These are phyloP conservation scores for Oscheius sp. DNA, from an alignment of 2,888 invertebrate species.

Conservation along the genomic window DNA sequence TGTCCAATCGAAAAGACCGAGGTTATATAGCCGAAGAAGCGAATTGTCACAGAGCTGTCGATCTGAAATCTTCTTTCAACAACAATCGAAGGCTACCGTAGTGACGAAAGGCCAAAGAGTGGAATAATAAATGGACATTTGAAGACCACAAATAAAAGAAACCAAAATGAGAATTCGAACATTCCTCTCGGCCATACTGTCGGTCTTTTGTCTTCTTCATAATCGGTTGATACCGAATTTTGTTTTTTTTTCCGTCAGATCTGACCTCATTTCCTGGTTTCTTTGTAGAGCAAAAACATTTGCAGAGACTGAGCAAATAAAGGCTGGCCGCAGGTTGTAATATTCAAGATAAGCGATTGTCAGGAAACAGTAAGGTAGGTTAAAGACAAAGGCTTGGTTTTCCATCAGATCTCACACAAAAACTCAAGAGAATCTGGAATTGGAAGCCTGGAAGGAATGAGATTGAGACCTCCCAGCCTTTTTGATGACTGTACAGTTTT, in stretches of 20 bases:
- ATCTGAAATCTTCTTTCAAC: neutral
- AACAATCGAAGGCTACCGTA: neutral
- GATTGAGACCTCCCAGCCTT: too few relatives aligned
- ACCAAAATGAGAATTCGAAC: neutral
- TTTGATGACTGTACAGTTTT: too few relatives aligned
- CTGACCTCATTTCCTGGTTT: neutral
- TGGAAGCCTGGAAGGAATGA: too few relatives aligned
- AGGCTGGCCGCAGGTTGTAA: too few relatives aligned
- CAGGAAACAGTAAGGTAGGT: too few relatives aligned
- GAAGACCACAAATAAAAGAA: slow-evolving; percentile 6
- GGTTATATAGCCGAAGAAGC: slow-evolving; percentile 19
- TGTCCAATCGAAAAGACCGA: slow-evolving; percentile 15
- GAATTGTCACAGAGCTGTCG: neutral
- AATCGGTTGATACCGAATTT: neutral
- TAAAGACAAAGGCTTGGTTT: too few relatives aligned
- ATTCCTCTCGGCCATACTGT: too few relatives aligned
- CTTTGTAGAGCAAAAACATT: neutral
- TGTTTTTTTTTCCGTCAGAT: neutral
- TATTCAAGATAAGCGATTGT: too few relatives aligned
- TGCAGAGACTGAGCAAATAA: neutral
- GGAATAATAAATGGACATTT: slow-evolving; percentile 8
- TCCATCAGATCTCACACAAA: too few relatives aligned
- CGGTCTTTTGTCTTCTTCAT: too few relatives aligned
- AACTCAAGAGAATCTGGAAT: too few relatives aligned
- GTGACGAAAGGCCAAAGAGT: slow-evolving; percentile 16